A percentile compares a stretch with the other conserved stretches of the same genome.
These are phyloP conservation scores for Brachypteracias leptosomus DNA, from an alignment of 2,113 vertebrate species.

Conservation along the genomic window DNA sequence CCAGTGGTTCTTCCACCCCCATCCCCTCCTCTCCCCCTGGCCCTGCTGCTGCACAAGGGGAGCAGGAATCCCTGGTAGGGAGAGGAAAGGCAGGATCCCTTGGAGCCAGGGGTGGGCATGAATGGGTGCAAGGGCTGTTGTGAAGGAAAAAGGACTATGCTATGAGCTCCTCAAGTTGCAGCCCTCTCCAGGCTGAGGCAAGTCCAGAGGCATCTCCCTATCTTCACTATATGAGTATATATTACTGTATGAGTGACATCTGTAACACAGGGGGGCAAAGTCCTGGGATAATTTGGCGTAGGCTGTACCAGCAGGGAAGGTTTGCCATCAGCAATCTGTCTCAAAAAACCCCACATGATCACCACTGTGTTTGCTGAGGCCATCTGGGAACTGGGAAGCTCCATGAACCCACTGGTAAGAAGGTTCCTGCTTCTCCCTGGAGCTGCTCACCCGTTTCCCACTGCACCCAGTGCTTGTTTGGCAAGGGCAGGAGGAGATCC, in stretches of 20 bases:
- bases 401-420: neutral
- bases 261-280: neutral
- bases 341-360: neutral
- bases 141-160: neutral
- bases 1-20: conserved; percentile 14
- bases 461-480: neutral
- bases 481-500: neutral
- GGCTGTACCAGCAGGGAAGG: neutral
- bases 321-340: neutral
- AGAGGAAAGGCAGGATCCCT: neutral
- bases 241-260: too few relatives aligned
- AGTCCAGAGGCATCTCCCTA: neutral
- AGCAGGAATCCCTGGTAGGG: neutral
- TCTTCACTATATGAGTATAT: too few relatives aligned
- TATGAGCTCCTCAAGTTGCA: neutral
- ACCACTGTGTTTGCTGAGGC: neutral
- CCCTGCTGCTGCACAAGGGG: accelerated
- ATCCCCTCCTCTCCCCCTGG: neutral
- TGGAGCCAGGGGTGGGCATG: neutral
- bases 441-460: neutral
- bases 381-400: neutral
- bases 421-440: neutral
- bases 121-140: neutral
- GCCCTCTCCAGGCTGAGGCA: neutral
- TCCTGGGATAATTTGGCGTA: neutral